Evolutionary conservation across 2,113 vertebrate genomes (phyloP).

Genomic region (Gymnogyps californianus): DNA sequence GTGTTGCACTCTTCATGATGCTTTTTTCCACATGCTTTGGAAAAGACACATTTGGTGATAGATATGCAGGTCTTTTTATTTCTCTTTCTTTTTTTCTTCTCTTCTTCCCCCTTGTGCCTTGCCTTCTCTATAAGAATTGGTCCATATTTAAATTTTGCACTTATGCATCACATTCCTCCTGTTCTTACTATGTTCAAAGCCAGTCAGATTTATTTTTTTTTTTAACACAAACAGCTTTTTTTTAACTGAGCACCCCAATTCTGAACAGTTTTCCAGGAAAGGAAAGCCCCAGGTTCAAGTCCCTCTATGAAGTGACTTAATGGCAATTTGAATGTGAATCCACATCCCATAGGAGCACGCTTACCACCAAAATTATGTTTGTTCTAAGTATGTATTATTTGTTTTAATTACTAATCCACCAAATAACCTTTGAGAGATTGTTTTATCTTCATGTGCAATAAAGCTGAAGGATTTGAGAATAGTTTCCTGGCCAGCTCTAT

Average conservation of each 20-base stretch:
- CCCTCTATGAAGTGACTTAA: background rate
- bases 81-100: background rate
- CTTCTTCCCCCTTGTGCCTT: background rate
- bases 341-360: background rate
- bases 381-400: background rate
- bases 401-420: background rate
- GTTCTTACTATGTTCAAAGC: background rate
- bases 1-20: background rate
- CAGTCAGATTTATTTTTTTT: background rate
- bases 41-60: slow-evolving; percentile 8
- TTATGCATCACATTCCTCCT: background rate
- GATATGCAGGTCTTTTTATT: background rate
- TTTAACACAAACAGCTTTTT: background rate
- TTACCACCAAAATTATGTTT: background rate
- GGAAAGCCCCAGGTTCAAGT: background rate
- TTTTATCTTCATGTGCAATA: slow-evolving; percentile 4
- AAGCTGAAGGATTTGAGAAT: background rate
- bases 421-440: background rate
- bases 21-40: background rate
- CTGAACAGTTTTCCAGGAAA: background rate
- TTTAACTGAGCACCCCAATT: background rate
- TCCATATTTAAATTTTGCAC: background rate
- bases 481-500: background rate
- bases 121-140: background rate
- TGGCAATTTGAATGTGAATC: background rate